Base-by-base conservation (phyloP, 2,888 invertebrate genomes). In the Trichacis sp. region DNA sequence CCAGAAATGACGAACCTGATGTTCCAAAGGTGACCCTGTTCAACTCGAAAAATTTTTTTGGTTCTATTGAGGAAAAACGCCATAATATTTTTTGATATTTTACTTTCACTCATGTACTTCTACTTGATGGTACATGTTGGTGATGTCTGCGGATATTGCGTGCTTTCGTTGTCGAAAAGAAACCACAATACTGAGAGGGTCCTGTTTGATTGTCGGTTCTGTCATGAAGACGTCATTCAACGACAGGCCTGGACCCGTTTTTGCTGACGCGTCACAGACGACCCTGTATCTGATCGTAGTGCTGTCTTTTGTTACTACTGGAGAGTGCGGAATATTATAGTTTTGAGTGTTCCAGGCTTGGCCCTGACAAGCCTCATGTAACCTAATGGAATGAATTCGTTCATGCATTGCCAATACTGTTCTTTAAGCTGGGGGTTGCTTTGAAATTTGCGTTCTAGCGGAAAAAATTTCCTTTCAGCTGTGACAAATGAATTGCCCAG, bases 211-310 rank as follows among this genome's bases (percentile, higher is more conserved):
- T 0, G 52, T 56, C 1, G 75, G 71, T 1, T 76, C 78, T 0
- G 68, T 68, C 11, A 48, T 14, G 24, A 73, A 53, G 0, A 59
- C 38, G 4, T 75, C 73, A 54, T 77, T 78, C 0, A 77, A 55
- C 1, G 74, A 74, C 33, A 59, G 30, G 5, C 69, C 66, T 8
- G 65, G 33, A 0, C 66, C 53, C 12, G 45, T 64, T 61, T 51
- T 64, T 11, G 64, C 64, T 0, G 74, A 76, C 4, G 67, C 76
- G 45, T 80, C 75, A 59, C 74, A 80, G 0, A 79, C 78, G 1
- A 77, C 72, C 14, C 79, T 56, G 11, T 74, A 36, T 40, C 73
- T 72, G 0, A 73, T 78, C 2, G 73, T 71, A 1, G 68, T 52
- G 46, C 72, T 72, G 11, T 43, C 42, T n/a, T 64, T 64, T 19